Evolutionary conservation across 1,140 invertebrate species (phyloP).

Genomic region (Lethocerus indicus): DNA sequence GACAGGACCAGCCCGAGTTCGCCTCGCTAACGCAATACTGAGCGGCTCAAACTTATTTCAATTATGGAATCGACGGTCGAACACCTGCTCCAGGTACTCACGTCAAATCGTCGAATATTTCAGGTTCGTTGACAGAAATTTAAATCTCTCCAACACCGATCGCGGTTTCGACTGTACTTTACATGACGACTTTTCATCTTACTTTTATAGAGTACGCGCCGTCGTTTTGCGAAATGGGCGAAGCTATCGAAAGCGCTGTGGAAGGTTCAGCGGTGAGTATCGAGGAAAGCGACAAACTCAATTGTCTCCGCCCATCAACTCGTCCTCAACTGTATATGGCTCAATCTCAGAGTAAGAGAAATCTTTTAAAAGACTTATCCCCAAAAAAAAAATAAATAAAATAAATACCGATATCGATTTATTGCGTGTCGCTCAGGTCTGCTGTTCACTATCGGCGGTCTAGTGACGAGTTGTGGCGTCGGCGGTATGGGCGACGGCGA

Average conservation of each 20-base stretch:
- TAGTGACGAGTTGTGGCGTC: constrained; percentile 18
- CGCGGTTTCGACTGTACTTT: no score
- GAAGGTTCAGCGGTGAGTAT: constrained; percentile 28
- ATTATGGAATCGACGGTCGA: constrained; percentile 24
- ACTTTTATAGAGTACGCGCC: constrained; percentile 29
- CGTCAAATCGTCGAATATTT: constrained; percentile 20
- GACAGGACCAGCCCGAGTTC: constrained; percentile 16
- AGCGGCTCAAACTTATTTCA: constrained; percentile 20
- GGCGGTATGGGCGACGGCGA: constrained; percentile 20
- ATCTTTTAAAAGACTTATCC: no score
- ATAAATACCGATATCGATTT: constrained; percentile 6
- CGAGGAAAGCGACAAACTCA: constrained; percentile 24
- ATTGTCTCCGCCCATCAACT: constrained; percentile 44
- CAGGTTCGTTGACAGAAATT: constrained; percentile 20
- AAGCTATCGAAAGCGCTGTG: constrained; percentile 28
- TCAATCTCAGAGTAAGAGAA: constrained; percentile 48
- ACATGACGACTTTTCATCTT: no score
- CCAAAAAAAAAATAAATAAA: background rate
- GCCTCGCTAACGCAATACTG: constrained; percentile 11
- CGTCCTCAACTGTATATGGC: constrained; percentile 56
- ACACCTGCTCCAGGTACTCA: constrained; percentile 25
- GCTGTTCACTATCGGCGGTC: constrained; percentile 32
- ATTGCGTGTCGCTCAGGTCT: constrained; percentile 25
- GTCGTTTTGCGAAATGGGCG: constrained; percentile 40
- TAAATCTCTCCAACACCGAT: no score